A percentile compares a stretch with the other conserved stretches of the same genome.
Evolutionary conservation across 2,113 vertebrate genomes (phyloP).

Genomic region (Macroglossus sobrinus): DNA sequence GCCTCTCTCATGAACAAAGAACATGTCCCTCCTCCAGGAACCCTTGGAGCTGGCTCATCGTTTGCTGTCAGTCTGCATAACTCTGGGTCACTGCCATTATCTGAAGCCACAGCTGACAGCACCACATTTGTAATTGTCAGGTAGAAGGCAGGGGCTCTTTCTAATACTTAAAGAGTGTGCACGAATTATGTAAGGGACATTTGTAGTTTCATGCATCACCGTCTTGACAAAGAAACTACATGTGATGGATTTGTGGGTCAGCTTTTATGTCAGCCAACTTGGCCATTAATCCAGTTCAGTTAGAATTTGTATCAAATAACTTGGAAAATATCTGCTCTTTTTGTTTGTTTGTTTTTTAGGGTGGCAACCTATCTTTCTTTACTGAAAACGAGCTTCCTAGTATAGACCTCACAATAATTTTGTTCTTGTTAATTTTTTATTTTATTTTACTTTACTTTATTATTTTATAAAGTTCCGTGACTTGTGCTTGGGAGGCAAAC

Average conservation of each 20-base stretch:
- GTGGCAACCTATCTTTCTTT: neutral
- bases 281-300: neutral
- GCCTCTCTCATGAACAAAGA: neutral
- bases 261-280: neutral
- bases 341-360: neutral
- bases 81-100: neutral
- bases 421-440: neutral
- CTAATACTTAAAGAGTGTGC: neutral
- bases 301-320: slow-evolving; percentile 45
- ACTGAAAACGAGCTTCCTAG: neutral
- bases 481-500: neutral
- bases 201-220: neutral
- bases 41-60: neutral
- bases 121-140: neutral
- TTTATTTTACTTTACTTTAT: neutral
- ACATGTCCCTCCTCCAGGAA: rapidly evolving
- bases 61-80: neutral
- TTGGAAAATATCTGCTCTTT: neutral
- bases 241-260: slow-evolving; percentile 32
- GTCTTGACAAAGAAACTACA: slow-evolving; percentile 43
- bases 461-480: neutral
- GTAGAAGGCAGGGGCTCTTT: neutral
- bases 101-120: neutral
- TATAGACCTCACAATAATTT: neutral
- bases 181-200: neutral